phyloP scores from a whole-genome alignment of 2,797 vertebrate genomes.

The Eremophila alpestris region DNA sequence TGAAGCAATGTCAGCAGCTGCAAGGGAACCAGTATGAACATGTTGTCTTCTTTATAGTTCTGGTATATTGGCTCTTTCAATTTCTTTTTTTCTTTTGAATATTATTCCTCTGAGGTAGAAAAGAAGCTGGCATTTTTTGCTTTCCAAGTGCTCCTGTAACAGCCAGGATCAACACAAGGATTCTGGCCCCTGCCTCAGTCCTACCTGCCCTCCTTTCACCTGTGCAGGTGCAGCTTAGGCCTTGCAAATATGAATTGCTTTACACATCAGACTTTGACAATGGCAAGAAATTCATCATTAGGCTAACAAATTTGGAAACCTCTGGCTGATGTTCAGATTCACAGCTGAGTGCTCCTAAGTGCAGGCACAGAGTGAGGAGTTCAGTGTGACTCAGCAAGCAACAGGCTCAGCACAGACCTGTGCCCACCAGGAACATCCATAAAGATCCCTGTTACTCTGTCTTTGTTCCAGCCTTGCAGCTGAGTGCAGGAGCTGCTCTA shows the following conservation, averaged over 20 bases:
- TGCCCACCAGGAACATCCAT: not conserved
- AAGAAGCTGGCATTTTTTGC: not conserved
- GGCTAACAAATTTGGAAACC: not conserved
- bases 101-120: not conserved
- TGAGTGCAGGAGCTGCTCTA: not conserved
- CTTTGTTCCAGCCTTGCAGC: not conserved
- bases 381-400: not conserved
- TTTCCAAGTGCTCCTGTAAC: not conserved
- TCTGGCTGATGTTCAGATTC: not conserved
- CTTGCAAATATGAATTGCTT: not conserved
- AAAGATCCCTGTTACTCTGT: not conserved
- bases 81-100: not conserved
- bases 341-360: not conserved
- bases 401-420: not conserved
- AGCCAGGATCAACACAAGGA: not conserved
- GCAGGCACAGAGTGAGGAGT: not conserved
- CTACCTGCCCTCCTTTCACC: not conserved
- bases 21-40: constrained; percentile 2
- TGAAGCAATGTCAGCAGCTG: constrained; percentile 6
- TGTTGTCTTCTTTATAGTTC: not conserved
- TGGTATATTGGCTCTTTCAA: not conserved
- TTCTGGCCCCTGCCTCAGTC: not conserved
- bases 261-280: not conserved
- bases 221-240: not conserved
- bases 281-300: not conserved